Base-by-base conservation (phyloP, 2,797 vertebrate species). In the Spea hammondii region DNA sequence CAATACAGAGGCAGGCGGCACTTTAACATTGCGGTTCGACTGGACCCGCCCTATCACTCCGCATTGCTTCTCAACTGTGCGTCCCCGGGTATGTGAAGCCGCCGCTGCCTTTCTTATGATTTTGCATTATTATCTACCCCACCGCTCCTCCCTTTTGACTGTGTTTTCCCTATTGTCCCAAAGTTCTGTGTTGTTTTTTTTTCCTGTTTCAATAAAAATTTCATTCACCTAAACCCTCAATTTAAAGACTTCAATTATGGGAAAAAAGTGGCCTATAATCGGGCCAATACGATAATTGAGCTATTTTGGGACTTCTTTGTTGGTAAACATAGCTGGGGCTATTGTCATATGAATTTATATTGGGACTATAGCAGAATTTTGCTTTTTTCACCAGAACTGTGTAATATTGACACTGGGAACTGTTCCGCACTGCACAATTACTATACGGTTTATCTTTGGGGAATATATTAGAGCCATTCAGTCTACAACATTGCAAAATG, bases 381-480 rank as follows among this genome's bases (percentile, higher is more conserved):
- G 49, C 13, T 13, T 13, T 10, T 10, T 57, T 10, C 11, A 12
- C 13, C 8, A 57, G 11, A 10, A 5, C 8, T 10, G 13, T 1
- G 1, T 57, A 11, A 9, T 57, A 53, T 17, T 48, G 57, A 71
- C 57, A 45, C 9, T 14, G 50, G 57, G 59, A 78, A 71, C 49
- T 70, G 32, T 50, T 51, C 51, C 14, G 65, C 46, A 65, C 14
- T 17, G 32, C n/a, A 59, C 9, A 69, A 48, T 60, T 69, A 64
- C 7, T 9, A 51, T 17, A 17, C 17, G 17, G 14, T 11, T 46
- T 70, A 71, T 53, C 76, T 70, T 70, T 14, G 17, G 76, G 76
- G 49, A 78, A 78, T 78, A 57, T 4, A 65, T 3, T 8, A 53
- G 76, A 77, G 76, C 13, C 76, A 48, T 48, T 13, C 49, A 65